A percentile compares a stretch with the other conserved stretches of the same genome.
These are phyloP conservation scores for Carduelis carduelis DNA, from an alignment of 2,797 vertebrate genomes.

Conservation along the genomic window DNA sequence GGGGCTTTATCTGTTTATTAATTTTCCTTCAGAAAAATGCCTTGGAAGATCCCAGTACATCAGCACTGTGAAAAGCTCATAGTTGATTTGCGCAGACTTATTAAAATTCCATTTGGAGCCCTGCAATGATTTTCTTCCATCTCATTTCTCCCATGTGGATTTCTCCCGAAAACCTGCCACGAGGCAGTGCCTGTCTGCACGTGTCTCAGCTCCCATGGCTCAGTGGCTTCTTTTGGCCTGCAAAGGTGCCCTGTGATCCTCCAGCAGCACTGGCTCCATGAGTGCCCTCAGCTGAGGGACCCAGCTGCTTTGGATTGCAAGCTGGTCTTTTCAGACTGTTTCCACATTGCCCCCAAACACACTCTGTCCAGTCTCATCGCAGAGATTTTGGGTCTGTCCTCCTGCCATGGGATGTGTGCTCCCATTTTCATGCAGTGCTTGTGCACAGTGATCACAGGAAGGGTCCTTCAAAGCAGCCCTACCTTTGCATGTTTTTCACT, in stretches of 20 bases:
- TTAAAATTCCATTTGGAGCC: not conserved
- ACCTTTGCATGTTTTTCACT: not conserved
- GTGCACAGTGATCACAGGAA: fast-evolving
- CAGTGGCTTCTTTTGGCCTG: not conserved
- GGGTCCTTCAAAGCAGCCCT: not conserved
- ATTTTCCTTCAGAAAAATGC: not conserved
- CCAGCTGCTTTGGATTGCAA: fast-evolving
- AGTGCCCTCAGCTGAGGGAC: not conserved
- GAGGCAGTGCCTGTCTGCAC: fast-evolving
- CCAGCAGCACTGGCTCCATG: fast-evolving
- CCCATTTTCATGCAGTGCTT: not conserved
- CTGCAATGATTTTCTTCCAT: not conserved
- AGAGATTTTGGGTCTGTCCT: not conserved
- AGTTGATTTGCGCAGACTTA: not conserved
- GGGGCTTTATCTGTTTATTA: not conserved
- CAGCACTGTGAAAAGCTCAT: not conserved
- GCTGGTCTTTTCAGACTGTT: not conserved
- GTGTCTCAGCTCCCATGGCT: fast-evolving
- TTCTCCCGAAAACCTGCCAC: not conserved
- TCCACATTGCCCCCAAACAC: fast-evolving
- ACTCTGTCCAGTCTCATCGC: not conserved
- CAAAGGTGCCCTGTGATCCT: not conserved
- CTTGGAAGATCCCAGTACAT: not conserved
- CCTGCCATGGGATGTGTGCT: fast-evolving
- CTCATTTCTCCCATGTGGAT: not conserved